phyloP scores from a whole-genome alignment of 2,797 vertebrate species.

The Lutjanus argentimaculatus region DNA sequence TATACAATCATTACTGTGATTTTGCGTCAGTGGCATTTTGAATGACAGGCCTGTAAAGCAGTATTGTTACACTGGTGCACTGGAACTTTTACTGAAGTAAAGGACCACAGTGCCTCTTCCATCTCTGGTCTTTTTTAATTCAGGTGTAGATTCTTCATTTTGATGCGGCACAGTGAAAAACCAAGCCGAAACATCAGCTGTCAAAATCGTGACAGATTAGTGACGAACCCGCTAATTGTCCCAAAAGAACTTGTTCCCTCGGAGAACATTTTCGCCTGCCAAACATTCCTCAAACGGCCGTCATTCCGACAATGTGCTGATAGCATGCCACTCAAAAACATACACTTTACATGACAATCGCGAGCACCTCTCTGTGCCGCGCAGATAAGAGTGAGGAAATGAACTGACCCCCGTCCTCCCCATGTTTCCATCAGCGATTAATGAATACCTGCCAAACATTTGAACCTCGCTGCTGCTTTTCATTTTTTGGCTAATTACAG shows the following conservation, averaged over 20 bases:
- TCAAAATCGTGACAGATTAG: constrained; percentile 52
- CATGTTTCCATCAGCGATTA: constrained; percentile 62
- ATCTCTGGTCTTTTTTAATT: constrained; percentile 1
- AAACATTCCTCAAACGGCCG: constrained; percentile 35
- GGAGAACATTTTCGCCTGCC: constrained; percentile 4
- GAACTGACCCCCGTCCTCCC: constrained; percentile 58
- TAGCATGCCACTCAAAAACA: constrained; percentile 36
- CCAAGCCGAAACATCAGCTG: constrained; percentile 26
- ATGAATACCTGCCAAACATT: constrained; percentile 73
- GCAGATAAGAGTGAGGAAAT: constrained; percentile 57
- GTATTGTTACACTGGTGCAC: background rate
- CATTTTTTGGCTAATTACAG: constrained; percentile 70
- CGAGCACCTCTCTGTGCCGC: constrained; percentile 34
- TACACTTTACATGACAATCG: constrained; percentile 55
- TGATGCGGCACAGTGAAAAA: constrained; percentile 4
- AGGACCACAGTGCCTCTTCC: background rate
- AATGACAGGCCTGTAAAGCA: background rate
- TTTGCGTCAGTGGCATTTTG: background rate
- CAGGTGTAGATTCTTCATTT: background rate
- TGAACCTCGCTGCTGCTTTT: constrained; percentile 62
- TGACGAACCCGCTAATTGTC: constrained; percentile 57
- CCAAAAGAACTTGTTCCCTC: constrained; percentile 28
- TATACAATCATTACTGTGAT: no score
- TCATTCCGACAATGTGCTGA: constrained; percentile 24
- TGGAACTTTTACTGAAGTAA: background rate